Evolutionary conservation across 2,888 invertebrate genomes (phyloP).

Genomic region (Campopleginae sp.): DNA sequence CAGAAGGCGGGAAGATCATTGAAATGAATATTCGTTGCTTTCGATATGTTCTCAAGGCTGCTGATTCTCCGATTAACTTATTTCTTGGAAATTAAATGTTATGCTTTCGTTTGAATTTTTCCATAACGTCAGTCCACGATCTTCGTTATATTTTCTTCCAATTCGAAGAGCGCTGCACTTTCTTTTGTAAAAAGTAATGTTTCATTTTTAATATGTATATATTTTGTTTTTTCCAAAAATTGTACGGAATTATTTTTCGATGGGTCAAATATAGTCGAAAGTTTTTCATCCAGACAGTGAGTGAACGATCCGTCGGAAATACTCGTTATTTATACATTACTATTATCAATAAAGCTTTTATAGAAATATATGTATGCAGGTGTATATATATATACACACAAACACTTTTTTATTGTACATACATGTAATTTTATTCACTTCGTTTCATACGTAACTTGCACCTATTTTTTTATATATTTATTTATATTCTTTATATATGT

Average conservation of each 20-base stretch:
- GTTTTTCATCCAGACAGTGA: constrained; percentile 1
- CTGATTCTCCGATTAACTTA: not conserved
- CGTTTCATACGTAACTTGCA: not conserved
- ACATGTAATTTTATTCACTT: not conserved
- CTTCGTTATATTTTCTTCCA: not conserved
- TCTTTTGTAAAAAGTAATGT: not conserved
- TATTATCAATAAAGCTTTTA: constrained; percentile 2
- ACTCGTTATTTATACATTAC: constrained; percentile 20
- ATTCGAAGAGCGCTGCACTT: not conserved
- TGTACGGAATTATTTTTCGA: not conserved
- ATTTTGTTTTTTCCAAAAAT: not conserved
- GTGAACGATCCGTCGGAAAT: not conserved
- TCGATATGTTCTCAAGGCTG: constrained; percentile 3
- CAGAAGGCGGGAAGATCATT: not conserved
- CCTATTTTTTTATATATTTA: constrained; percentile 7
- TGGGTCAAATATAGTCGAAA: not conserved
- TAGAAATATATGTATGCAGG: not conserved
- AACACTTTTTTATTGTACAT: not conserved
- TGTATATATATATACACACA: constrained; percentile 4
- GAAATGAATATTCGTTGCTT: not conserved
- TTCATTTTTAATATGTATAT: not conserved
- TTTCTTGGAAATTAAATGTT: not conserved
- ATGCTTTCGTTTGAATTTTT: not conserved
- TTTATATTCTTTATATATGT: not conserved
- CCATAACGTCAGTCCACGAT: not conserved